Conservation (phyloP, 2,888 invertebrate genomes). For the Habrosyne pyritoides region DNA sequence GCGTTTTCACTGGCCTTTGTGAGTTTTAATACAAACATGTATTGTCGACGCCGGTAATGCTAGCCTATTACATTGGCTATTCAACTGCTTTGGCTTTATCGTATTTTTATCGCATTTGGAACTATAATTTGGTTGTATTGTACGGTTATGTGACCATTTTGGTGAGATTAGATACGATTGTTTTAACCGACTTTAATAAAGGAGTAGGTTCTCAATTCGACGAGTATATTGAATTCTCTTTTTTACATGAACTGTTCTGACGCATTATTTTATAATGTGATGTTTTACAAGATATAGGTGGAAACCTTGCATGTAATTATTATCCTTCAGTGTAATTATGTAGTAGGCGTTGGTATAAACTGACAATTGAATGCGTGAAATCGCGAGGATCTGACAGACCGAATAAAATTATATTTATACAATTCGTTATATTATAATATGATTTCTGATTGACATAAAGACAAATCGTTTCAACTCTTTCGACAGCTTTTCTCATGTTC, state of each 20-base stretch:
- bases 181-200: background rate
- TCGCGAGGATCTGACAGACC: background rate
- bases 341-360: background rate
- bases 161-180: background rate
- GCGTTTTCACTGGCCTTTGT: constrained; percentile 65
- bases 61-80: background rate
- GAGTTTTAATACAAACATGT: constrained; percentile 12
- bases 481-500: background rate
- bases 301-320: background rate
- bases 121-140: background rate
- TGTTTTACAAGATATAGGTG: too few species aligned
- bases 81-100: background rate
- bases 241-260: too few species aligned
- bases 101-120: background rate
- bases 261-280: too few species aligned
- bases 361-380: background rate
- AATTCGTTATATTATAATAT: background rate
- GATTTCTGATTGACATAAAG: background rate
- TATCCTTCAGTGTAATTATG: background rate
- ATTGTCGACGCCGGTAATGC: constrained; percentile 7
- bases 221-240: too few species aligned
- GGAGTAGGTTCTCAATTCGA: too few species aligned
- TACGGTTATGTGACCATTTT: background rate
- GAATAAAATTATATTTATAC: background rate
- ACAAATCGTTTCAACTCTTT: background rate